Conservation (phyloP, 2,113 vertebrate species). For the Ceuthmochares aereus region DNA sequence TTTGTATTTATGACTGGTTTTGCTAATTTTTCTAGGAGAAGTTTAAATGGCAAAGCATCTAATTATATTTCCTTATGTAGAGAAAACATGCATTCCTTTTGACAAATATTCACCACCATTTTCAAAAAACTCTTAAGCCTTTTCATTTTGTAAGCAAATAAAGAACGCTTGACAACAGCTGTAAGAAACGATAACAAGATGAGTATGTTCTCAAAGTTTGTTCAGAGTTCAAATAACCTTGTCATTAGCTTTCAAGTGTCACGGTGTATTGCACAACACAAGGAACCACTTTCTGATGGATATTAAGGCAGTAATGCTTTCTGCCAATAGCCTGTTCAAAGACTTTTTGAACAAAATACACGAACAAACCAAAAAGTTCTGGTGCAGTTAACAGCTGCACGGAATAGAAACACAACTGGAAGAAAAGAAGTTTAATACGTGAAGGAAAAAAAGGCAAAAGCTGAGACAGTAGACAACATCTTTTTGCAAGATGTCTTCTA, state of each 20-base stretch:
- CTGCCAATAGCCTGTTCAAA: slow-evolving; percentile 38
- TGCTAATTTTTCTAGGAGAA: not conserved
- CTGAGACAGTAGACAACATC: not conserved
- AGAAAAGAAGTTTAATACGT: not conserved
- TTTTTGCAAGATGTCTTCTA: not conserved
- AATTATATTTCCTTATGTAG: not conserved
- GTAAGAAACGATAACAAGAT: not conserved
- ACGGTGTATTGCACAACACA: not conserved
- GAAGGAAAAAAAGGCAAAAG: not conserved
- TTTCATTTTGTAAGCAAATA: not conserved
- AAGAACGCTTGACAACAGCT: slow-evolving; percentile 24
- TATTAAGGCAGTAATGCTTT: not conserved
- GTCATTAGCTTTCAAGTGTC: slow-evolving; percentile 40
- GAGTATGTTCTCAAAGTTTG: not conserved
- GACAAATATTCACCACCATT: not conserved
- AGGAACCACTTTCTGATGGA: slow-evolving; percentile 40
- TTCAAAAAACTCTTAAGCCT: not conserved
- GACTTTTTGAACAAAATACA: slow-evolving; percentile 12
- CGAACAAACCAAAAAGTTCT: not conserved
- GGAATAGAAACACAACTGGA: not conserved
- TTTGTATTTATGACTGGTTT: not conserved
- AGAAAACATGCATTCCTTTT: not conserved
- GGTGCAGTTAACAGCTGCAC: not conserved
- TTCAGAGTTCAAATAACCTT: slow-evolving; percentile 40
- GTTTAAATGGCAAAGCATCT: not conserved